These are phyloP conservation scores for Epiblema foenella DNA, from an alignment of 2,888 invertebrate species.

Conservation along the genomic window DNA sequence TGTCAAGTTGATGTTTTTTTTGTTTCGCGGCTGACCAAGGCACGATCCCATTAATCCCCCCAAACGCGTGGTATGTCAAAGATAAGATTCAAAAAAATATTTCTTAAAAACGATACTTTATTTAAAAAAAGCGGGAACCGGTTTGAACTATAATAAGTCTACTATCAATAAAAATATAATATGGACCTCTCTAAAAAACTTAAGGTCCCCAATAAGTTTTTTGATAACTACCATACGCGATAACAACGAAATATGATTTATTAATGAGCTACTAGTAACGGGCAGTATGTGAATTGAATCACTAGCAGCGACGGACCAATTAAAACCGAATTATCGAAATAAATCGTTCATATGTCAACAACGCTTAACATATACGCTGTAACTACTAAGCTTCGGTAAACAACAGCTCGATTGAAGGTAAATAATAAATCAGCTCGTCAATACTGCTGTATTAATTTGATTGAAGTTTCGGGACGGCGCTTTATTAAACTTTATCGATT, in stretches of 20 bases:
- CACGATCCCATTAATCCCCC: too few species aligned
- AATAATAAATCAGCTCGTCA: slow-evolving; percentile 34
- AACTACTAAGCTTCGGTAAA: slow-evolving; percentile 21
- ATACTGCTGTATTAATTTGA: slow-evolving; percentile 24
- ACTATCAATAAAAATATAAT: too few species aligned
- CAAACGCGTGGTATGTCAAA: too few species aligned
- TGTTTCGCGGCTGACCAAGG: too few species aligned
- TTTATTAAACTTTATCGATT: slow-evolving; percentile 28
- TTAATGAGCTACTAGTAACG: background rate
- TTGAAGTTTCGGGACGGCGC: slow-evolving; percentile 29
- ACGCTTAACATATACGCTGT: background rate
- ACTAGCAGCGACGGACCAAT: slow-evolving; percentile 8
- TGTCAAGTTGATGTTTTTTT: too few species aligned
- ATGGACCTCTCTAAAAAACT: too few species aligned
- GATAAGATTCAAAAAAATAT: too few species aligned
- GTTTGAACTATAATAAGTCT: too few species aligned
- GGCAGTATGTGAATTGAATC: background rate
- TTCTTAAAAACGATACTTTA: too few species aligned
- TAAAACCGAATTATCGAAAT: slow-evolving; percentile 13
- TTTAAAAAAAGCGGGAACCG: too few species aligned
- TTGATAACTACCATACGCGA: background rate
- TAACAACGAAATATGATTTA: background rate
- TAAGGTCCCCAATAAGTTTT: background rate
- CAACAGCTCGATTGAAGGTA: slow-evolving; percentile 28
- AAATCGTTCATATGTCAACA: slow-evolving; percentile 9